A percentile compares a stretch with the other conserved stretches of the same genome.
phyloP scores from a whole-genome alignment of 2,888 invertebrate genomes.

The Colletes collaris region DNA sequence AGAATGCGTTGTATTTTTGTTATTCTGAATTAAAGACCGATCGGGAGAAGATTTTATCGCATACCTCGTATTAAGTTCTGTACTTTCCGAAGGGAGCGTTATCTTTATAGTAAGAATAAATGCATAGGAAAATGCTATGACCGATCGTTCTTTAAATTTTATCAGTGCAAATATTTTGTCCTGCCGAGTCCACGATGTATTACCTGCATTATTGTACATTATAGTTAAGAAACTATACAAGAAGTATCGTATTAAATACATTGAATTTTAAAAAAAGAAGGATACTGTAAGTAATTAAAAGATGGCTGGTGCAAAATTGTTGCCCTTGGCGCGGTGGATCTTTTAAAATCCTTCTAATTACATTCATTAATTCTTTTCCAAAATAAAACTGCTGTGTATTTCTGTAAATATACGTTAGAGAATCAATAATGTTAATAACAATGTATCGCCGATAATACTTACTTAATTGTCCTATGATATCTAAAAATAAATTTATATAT shows the following conservation, averaged over 20 bases:
- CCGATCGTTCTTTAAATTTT: slow-evolving; percentile 76
- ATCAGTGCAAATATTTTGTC: slow-evolving; percentile 80
- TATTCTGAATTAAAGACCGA: background rate
- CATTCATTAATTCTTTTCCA: slow-evolving; percentile 79
- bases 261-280: slow-evolving; percentile 59
- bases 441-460: slow-evolving; percentile 1
- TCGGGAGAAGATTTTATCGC: background rate
- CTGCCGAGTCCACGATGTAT: slow-evolving; percentile 78
- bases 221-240: slow-evolving; percentile 35
- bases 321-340: slow-evolving; percentile 77
- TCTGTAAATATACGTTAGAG: slow-evolving; percentile 62
- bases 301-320: slow-evolving; percentile 78
- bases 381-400: slow-evolving; percentile 71
- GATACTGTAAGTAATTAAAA: slow-evolving; percentile 80
- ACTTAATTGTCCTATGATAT: slow-evolving; percentile 77
- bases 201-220: slow-evolving; percentile 63
- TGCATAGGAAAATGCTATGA: slow-evolving; percentile 74
- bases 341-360: slow-evolving; percentile 79
- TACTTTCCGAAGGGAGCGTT: background rate
- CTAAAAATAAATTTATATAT: slow-evolving; percentile 81
- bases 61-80: background rate
- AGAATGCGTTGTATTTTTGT: background rate
- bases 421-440: background rate
- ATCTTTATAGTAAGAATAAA: slow-evolving; percentile 76
- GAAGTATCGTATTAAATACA: slow-evolving; percentile 25